A percentile compares a stretch with the other conserved stretches of the same genome.
Conservation (phyloP, 2,797 vertebrate genomes). For the Danio aesculapii region DNA sequence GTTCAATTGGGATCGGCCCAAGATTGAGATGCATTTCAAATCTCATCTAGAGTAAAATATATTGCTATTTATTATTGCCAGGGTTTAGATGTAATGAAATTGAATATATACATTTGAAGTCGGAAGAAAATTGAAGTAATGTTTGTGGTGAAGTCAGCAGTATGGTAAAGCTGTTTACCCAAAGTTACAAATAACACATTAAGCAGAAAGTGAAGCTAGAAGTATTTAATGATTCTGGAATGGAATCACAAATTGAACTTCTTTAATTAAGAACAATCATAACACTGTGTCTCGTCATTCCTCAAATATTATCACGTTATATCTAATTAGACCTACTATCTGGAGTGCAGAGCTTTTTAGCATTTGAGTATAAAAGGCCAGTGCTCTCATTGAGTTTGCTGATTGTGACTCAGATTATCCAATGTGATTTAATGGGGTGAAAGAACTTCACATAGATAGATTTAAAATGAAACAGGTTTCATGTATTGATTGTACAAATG, state of each 20-base stretch:
- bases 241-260: too few species aligned
- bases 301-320: too few species aligned
- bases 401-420: neutral
- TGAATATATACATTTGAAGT: conserved; percentile 19
- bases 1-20: conserved; percentile 12
- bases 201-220: neutral
- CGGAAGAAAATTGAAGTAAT: neutral
- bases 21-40: conserved; percentile 20
- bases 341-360: neutral
- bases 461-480: neutral
- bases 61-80: neutral
- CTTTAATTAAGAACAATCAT: too few species aligned
- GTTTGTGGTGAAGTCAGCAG: neutral
- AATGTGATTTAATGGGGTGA: neutral
- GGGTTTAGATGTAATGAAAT: conserved; percentile 13
- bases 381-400: neutral
- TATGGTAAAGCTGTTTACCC: neutral
- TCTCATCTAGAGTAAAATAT: neutral
- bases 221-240: neutral
- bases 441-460: neutral
- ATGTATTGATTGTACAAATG: conserved; percentile 7
- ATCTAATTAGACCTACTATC: neutral
- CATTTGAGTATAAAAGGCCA: neutral
- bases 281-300: too few species aligned
- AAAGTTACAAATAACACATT: neutral